A percentile compares a stretch with the other conserved stretches of the same genome.
These are phyloP conservation scores for Oxytorus armatus DNA, from an alignment of 2,888 invertebrate genomes.

Conservation along the genomic window DNA sequence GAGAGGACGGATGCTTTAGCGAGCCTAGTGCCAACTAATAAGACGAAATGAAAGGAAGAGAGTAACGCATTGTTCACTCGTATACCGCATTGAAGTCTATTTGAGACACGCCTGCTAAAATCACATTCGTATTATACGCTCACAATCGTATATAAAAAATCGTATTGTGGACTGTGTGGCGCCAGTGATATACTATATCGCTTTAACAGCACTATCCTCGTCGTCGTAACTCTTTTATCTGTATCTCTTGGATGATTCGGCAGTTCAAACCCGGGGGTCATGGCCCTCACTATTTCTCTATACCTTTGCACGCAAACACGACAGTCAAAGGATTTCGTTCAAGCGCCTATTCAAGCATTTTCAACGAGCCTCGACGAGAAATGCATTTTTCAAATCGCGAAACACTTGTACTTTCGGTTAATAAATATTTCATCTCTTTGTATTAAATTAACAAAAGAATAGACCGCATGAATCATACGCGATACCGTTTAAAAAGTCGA, in stretches of 20 bases:
- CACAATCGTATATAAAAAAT: too few relatives aligned
- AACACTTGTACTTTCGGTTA: background rate
- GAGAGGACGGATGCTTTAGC: conserved; percentile 26
- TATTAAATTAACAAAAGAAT: background rate
- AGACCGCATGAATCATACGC: background rate
- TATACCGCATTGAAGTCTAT: conserved; percentile 65
- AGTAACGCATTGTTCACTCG: conserved; percentile 58
- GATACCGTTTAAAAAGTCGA: background rate
- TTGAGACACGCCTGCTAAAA: conserved; percentile 59
- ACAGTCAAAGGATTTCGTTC: background rate
- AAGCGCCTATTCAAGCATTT: background rate
- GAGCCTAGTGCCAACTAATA: conserved; percentile 65
- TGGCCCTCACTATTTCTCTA: conserved; percentile 4
- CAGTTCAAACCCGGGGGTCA: conserved; percentile 46
- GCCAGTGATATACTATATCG: conserved; percentile 60
- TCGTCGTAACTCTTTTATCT: conserved; percentile 49
- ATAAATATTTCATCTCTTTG: background rate
- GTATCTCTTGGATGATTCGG: conserved; percentile 50
- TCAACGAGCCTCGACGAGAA: background rate
- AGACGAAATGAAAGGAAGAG: conserved; percentile 58
- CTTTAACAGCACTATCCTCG: conserved; percentile 52
- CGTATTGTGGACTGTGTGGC: conserved; percentile 46
- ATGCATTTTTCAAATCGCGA: background rate
- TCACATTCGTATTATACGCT: conserved; percentile 32
- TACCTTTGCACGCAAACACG: background rate